Evolutionary conservation across 2,797 vertebrate genomes (phyloP).

Genomic region (Centroberyx gerrardi): DNA sequence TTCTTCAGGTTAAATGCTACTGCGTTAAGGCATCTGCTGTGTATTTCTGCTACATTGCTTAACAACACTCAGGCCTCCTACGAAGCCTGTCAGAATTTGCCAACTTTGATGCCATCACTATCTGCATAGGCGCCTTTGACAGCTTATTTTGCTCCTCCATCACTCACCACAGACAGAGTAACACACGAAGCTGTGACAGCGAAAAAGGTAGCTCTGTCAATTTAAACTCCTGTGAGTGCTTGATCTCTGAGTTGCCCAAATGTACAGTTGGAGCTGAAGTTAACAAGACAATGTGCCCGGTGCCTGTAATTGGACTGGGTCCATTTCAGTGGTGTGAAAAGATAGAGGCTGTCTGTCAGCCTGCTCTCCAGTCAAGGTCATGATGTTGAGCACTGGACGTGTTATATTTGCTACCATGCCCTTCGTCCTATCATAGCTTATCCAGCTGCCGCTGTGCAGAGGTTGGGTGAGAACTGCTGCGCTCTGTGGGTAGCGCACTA

Average conservation of each 20-base stretch:
- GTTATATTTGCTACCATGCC: constrained; percentile 51
- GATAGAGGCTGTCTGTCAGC: constrained; percentile 64
- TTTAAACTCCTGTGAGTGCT: constrained; percentile 66
- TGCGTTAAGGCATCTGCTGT: constrained; percentile 13
- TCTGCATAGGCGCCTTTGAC: constrained; percentile 75
- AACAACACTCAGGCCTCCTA: constrained; percentile 72
- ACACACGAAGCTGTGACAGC: constrained; percentile 73
- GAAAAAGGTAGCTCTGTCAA: constrained; percentile 77
- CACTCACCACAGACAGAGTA: constrained; percentile 70
- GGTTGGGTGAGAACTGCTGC: constrained; percentile 46
- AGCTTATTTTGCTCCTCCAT: constrained; percentile 71
- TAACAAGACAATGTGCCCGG: constrained; percentile 77
- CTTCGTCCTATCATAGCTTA: constrained; percentile 65
- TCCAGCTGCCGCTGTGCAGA: constrained; percentile 71
- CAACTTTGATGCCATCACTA: constrained; percentile 73
- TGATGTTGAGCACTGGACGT: constrained; percentile 45
- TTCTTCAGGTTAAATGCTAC: constrained; percentile 30
- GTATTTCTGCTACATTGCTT: constrained; percentile 47
- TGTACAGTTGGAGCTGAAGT: constrained; percentile 71
- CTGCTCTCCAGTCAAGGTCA: constrained; percentile 71
- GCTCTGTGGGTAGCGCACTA: constrained; percentile 53
- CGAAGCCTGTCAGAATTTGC: constrained; percentile 68
- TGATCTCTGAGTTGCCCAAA: constrained; percentile 73
- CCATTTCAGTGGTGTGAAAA: constrained; percentile 53
- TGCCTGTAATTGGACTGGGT: constrained; percentile 72